These are phyloP conservation scores for Mobula hypostoma DNA, from an alignment of 2,113 vertebrate species.

Conservation along the genomic window DNA sequence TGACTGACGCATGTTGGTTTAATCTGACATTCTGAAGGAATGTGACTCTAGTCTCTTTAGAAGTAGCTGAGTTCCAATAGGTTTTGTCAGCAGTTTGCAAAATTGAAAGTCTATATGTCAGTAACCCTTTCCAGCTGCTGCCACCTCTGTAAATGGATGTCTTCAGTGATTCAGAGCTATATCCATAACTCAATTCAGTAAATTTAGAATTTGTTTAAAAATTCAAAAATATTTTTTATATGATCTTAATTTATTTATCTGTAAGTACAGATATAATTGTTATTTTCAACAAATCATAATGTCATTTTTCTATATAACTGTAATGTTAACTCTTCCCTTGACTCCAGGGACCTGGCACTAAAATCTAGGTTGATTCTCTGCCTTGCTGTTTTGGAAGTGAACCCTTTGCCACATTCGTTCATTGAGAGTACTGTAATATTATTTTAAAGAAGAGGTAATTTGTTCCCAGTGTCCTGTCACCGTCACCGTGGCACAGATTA, in stretches of 20 bases:
- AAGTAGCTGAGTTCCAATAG: conserved; percentile 57
- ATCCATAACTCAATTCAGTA: conserved; percentile 16
- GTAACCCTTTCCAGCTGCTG: background rate
- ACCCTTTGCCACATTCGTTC: too few species aligned
- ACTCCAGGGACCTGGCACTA: too few species aligned
- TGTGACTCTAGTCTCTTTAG: conserved; percentile 61
- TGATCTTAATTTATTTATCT: background rate
- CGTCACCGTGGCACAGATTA: too few species aligned
- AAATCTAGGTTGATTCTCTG: too few species aligned
- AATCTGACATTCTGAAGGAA: conserved; percentile 79
- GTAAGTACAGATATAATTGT: background rate
- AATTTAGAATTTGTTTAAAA: background rate
- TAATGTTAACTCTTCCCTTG: background rate
- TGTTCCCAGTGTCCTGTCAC: too few species aligned
- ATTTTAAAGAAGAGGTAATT: too few species aligned
- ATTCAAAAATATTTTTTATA: background rate
- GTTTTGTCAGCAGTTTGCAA: conserved; percentile 31
- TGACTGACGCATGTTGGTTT: conserved; percentile 83
- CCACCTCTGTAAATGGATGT: background rate
- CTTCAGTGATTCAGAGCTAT: background rate
- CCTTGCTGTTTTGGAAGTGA: too few species aligned
- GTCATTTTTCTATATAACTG: background rate
- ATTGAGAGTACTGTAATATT: too few species aligned
- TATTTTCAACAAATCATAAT: background rate
- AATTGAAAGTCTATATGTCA: conserved; percentile 17